These are phyloP conservation scores for Thryonomys swinderianus DNA, from an alignment of 2,113 vertebrate species.

Conservation along the genomic window DNA sequence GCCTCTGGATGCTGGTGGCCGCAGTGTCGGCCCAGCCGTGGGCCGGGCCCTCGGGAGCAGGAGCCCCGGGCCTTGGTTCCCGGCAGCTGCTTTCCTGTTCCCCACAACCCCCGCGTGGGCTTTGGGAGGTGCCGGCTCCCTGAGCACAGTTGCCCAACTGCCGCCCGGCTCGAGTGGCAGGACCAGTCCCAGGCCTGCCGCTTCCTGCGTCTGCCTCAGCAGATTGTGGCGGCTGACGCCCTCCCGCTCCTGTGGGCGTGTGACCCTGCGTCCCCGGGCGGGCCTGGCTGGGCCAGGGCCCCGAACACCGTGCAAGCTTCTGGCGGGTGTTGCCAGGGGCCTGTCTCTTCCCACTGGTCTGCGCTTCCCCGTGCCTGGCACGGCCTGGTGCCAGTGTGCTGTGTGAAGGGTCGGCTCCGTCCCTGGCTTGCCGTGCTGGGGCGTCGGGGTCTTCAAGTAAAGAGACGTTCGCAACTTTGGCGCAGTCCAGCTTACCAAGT, in stretches of 20 bases:
- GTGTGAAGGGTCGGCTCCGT: neutral
- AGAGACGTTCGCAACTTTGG: neutral
- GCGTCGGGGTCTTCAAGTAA: neutral
- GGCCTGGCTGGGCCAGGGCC: no score
- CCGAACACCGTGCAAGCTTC: no score
- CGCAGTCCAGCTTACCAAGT: neutral
- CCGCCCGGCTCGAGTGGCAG: neutral
- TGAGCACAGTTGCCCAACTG: neutral
- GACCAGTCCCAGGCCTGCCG: neutral
- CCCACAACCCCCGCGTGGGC: neutral
- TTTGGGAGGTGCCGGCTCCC: accelerated
- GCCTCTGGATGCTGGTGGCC: neutral
- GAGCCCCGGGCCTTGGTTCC: no score
- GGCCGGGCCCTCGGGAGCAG: neutral
- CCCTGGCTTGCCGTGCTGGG: neutral
- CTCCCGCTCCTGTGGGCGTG: neutral
- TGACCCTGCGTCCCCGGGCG: neutral
- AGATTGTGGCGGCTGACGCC: neutral
- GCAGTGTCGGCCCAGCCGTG: neutral
- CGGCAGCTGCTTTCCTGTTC: accelerated
- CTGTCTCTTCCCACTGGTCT: neutral
- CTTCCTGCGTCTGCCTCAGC: neutral
- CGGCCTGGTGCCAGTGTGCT: neutral
- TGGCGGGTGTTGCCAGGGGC: neutral
- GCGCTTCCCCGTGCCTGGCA: neutral